Base-by-base conservation (phyloP, 1,140 invertebrate genomes). In the Drosophila murphyi region DNA sequence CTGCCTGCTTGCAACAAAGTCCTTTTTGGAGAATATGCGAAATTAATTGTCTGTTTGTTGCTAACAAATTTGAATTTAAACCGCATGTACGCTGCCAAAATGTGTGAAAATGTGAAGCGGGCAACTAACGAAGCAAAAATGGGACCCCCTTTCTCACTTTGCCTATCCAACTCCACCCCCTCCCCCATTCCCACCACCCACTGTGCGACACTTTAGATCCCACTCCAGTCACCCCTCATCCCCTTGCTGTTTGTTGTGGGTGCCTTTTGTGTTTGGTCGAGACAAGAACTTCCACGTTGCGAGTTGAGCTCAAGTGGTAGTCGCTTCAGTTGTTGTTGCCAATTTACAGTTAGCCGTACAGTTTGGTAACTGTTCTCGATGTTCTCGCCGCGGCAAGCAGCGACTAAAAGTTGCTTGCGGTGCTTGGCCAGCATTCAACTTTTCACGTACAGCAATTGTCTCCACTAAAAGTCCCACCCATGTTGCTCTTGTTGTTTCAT, bases 11-110 rank as follows among this genome's bases (percentile, higher is more conserved):
- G 20, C 1, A 20, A 20, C 20, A 20, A 20, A 20, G 20, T 20
- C 20, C 74, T 81, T 65, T 65, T 20, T 20, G 20, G 20, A 52
- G 76, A 75, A 89, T 88, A 89, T 89, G 85, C 85, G 80, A 89
- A 89, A 89, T 89, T 89, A 89, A 89, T 89, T 89, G 85, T 89
- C 80, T 81, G 81, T 85, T 89, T 89, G 85, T 88, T 88, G 85
- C 85, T 73, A 89, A 88, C 81, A 90, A 89, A 89, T 89, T 89
- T 89, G 86, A 89, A 89, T 89, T 88, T 88, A 85, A 89, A 89
- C 85, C 85, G 80, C 85, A 88, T 80, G 72, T 68, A 83, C 63
- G 56, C 54, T 67, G 61, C 57, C 50, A 43, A 62, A 64, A 60
- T 78, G 71, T 62, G 71, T 70, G 60, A 65, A 68, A 54, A 68